These are phyloP conservation scores for Leptestheria dahalacensis DNA, from an alignment of 1,140 invertebrate species.

Conservation along the genomic window DNA sequence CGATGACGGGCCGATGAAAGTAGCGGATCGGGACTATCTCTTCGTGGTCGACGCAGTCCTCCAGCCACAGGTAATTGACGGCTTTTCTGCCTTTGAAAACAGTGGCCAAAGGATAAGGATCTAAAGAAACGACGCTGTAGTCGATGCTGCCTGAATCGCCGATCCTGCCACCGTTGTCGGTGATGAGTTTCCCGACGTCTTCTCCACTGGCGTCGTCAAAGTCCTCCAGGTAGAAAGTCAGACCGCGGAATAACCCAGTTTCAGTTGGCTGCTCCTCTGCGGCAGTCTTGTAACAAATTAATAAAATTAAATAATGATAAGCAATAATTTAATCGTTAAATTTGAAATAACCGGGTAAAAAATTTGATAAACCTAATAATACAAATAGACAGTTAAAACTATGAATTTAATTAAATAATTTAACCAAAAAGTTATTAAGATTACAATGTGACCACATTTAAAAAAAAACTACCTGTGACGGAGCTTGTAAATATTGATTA, in stretches of 20 bases:
- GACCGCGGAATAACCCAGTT: not conserved
- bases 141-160: not conserved
- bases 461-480: not conserved
- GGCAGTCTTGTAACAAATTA: no score
- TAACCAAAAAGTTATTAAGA: not conserved
- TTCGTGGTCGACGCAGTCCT: slow-evolving; percentile 43
- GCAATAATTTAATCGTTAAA: no score
- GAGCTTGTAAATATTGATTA: not conserved
- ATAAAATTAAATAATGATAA: no score
- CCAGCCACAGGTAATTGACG: not conserved
- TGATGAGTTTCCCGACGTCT: not conserved
- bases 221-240: not conserved
- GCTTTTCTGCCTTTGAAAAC: not conserved
- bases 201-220: not conserved
- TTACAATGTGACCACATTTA: not conserved
- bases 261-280: no score
- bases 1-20: slow-evolving; percentile 43
- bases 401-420: not conserved
- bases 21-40: slow-evolving; percentile 39
- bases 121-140: not conserved
- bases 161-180: not conserved
- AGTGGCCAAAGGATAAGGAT: not conserved
- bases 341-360: no score
- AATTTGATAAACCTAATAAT: no score
- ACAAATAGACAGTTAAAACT: no score